A percentile compares a stretch with the other conserved stretches of the same genome.
phyloP scores from a whole-genome alignment of 2,113 vertebrate species.

The Castor canadensis region DNA sequence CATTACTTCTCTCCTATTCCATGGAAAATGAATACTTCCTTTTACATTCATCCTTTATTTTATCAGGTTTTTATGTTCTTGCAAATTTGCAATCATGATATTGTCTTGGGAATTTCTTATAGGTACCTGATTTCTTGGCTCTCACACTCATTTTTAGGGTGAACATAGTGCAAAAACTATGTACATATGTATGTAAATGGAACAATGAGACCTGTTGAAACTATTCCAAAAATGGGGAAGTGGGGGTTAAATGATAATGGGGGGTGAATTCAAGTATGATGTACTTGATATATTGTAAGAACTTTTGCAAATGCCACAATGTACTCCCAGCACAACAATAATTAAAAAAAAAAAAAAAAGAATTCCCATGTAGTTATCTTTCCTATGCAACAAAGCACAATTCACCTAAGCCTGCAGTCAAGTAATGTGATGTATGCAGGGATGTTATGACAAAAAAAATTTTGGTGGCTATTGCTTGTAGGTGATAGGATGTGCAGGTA shows the following conservation, averaged over 20 bases:
- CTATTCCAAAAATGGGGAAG: too few relatives aligned
- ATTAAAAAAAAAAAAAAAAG: too few relatives aligned
- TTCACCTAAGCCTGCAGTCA: not conserved
- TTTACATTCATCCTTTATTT: slow-evolving; percentile 2
- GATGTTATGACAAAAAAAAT: not conserved
- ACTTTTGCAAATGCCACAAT: too few relatives aligned
- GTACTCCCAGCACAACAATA: too few relatives aligned
- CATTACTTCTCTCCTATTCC: not conserved
- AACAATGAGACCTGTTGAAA: too few relatives aligned
- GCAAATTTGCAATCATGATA: not conserved
- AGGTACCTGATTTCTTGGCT: not conserved
- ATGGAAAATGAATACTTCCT: not conserved
- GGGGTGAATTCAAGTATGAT: too few relatives aligned
- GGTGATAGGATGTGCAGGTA: not conserved
- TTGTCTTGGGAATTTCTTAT: not conserved
- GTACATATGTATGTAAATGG: too few relatives aligned
- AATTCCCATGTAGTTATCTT: not conserved
- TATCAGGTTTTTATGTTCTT: not conserved
- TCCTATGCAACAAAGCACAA: not conserved
- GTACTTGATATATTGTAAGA: too few relatives aligned
- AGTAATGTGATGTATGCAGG: not conserved
- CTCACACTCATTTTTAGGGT: not conserved
- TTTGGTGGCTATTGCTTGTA: not conserved
- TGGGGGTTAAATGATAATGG: too few relatives aligned
- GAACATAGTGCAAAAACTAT: too few relatives aligned